Conservation (phyloP, 2,113 vertebrate genomes). For the Prietella phreatophila region DNA sequence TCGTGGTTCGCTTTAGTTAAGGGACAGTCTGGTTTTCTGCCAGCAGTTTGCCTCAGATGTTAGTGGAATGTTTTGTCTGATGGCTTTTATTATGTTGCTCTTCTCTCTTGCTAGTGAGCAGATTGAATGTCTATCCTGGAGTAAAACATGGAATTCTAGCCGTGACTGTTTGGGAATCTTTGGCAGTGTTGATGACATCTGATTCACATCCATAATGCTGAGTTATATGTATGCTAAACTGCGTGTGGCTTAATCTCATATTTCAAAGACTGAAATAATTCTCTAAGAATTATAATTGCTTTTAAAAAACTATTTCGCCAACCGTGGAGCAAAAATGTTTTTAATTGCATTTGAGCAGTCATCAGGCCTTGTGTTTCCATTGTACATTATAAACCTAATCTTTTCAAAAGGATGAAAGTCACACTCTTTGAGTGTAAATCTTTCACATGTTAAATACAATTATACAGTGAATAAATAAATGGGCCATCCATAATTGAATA, state of each 20-base stretch:
- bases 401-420: neutral
- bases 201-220: neutral
- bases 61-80: conserved; percentile 9
- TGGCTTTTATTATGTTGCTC: conserved; percentile 13
- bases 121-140: conserved; percentile 34
- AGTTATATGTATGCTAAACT: neutral
- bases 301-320: neutral
- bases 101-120: conserved; percentile 17
- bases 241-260: neutral
- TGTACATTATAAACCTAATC: neutral
- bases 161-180: conserved; percentile 7
- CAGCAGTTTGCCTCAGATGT: neutral
- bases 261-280: neutral
- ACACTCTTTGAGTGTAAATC: neutral
- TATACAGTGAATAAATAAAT: neutral
- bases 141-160: conserved; percentile 33
- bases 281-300: neutral
- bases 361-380: neutral
- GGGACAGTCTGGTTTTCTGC: conserved; percentile 16
- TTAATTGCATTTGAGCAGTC: neutral
- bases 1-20: conserved; percentile 26
- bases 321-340: neutral
- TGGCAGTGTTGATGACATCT: neutral
- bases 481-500: neutral
- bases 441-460: neutral